Percentiles rank a stretch among this genome's conserved stretches.
Evolutionary conservation across 23 tunicate genomes (phyloP).

Genomic region (Botrylloides violaceus): DNA sequence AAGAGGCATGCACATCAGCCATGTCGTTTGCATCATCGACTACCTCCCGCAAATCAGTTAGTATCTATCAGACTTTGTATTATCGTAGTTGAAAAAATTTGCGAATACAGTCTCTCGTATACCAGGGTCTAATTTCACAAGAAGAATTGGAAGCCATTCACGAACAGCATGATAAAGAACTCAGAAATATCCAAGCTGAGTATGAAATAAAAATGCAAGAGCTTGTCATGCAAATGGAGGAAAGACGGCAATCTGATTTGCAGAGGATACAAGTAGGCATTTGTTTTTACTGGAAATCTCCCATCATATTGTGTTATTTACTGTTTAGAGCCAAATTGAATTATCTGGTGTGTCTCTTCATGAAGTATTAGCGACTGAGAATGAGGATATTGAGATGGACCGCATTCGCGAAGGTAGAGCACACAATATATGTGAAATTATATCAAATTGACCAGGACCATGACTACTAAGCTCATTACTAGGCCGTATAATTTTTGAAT

Average conservation of each 20-base stretch:
- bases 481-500: too few relatives aligned
- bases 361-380: not conserved
- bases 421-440: too few relatives aligned
- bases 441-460: too few relatives aligned
- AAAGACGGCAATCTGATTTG: not conserved
- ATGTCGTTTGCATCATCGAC: conserved; percentile 81
- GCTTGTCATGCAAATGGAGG: conserved; percentile 36
- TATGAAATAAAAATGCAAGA: conserved; percentile 76
- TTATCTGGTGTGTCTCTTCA: not conserved
- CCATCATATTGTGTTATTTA: not conserved
- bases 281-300: too few relatives aligned
- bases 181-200: conserved; percentile 74
- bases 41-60: conserved; percentile 68
- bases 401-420: not conserved
- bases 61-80: too few relatives aligned
- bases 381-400: not conserved
- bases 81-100: too few relatives aligned
- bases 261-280: conserved; percentile 3
- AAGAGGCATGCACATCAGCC: conserved; percentile 71
- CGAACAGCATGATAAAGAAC: conserved; percentile 71
- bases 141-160: conserved; percentile 71
- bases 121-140: conserved; percentile 46
- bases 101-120: too few relatives aligned
- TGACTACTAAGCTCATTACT: too few relatives aligned
- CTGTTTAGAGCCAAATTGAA: not conserved